phyloP scores from a whole-genome alignment of 2,888 invertebrate genomes.

The Spilarctia lutea region DNA sequence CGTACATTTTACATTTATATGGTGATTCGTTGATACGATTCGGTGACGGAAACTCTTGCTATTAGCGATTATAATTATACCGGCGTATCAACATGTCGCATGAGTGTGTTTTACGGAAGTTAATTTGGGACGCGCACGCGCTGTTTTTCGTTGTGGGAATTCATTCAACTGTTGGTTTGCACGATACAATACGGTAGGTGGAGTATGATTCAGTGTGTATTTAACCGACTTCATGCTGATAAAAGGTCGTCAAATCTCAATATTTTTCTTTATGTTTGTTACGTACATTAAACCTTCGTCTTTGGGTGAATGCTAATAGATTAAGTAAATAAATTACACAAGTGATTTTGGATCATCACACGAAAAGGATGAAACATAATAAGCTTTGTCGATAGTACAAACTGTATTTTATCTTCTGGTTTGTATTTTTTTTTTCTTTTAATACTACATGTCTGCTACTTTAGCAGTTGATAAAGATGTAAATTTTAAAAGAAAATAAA shows the following conservation, averaged over 20 bases:
- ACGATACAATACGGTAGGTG: no score
- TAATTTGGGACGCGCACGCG: slow-evolving; percentile 7
- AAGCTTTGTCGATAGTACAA: no score
- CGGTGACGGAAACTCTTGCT: slow-evolving; percentile 72
- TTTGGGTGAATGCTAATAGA: no score
- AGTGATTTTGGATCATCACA: no score
- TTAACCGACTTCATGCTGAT: neutral
- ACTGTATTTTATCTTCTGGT: neutral
- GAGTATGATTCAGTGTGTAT: neutral
- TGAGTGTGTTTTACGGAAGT: slow-evolving; percentile 18
- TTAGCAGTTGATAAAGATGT: neutral
- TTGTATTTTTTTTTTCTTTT: neutral
- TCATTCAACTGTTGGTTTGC: neutral
- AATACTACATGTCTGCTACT: neutral
- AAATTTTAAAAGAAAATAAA: neutral
- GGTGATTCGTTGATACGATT: slow-evolving; percentile 63
- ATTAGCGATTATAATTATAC: slow-evolving; percentile 64
- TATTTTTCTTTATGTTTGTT: no score
- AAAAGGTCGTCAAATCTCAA: neutral
- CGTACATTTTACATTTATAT: slow-evolving; percentile 63
- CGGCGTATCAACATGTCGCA: slow-evolving; percentile 61
- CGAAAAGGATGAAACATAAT: no score
- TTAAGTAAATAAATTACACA: neutral
- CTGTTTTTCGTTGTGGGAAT: neutral
- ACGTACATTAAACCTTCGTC: no score